phyloP scores from a whole-genome alignment of 30 jellyfish, hydroid and myxozoan species.

The Haliclystus octoradiatus region DNA sequence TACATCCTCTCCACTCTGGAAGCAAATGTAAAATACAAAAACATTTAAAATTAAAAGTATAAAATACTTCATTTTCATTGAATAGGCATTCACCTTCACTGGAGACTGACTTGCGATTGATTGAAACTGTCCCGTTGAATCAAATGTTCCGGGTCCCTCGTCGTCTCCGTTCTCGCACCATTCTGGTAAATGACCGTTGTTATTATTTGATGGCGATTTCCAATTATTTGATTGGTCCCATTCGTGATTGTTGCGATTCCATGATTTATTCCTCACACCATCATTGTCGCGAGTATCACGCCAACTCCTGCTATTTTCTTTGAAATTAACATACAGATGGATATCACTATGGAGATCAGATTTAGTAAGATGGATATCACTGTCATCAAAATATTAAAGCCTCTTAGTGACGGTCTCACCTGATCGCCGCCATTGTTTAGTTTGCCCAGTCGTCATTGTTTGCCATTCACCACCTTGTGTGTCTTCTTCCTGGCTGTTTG shows the following conservation, averaged over 20 bases:
- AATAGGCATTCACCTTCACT: no score
- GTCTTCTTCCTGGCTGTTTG: slow-evolving; percentile 48
- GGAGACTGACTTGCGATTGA: slow-evolving; percentile 9
- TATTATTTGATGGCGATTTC: not conserved
- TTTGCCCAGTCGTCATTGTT: slow-evolving; percentile 39
- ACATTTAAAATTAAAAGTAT: no score
- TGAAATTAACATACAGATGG: not conserved
- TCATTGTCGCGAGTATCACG: slow-evolving; percentile 29
- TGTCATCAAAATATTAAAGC: no score
- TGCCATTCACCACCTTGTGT: slow-evolving; percentile 79
- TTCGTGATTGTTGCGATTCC: slow-evolving; percentile 58
- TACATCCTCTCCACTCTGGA: no score
- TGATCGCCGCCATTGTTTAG: slow-evolving; percentile 65
- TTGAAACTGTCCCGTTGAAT: slow-evolving; percentile 81
- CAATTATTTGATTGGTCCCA: slow-evolving; percentile 29
- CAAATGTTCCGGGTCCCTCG: slow-evolving; percentile 83
- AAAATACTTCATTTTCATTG: no score
- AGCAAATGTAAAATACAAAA: no score
- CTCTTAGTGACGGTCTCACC: slow-evolving; percentile 28
- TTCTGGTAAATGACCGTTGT: slow-evolving; percentile 75
- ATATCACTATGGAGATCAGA: no score
- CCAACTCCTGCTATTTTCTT: slow-evolving; percentile 39
- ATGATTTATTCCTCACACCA: slow-evolving; percentile 28
- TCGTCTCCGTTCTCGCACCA: slow-evolving; percentile 92
- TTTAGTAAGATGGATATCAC: no score